Evolutionary conservation across 2,113 vertebrate genomes (phyloP), one percentile per base, ranked within the genome.

Genomic region (Eubucco bourcierii): DNA sequence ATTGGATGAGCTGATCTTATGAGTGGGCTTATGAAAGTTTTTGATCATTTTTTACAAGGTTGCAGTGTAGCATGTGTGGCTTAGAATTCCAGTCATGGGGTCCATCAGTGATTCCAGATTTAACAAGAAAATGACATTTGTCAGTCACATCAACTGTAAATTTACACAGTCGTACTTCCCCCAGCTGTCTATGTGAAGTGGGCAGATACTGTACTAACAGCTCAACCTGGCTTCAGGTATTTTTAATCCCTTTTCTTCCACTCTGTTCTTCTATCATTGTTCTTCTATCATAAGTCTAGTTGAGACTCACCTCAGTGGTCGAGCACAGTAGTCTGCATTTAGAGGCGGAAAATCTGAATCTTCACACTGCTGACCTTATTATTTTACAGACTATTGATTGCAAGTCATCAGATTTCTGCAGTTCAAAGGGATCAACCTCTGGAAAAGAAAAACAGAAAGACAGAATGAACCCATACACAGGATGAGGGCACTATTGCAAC

Each of bases 341-440:
- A 94, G 80, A 97, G 83, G 72, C 90, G 15, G 95, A 91, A 96
- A 95, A 96, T 92, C 96, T 85, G 95, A 95, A 96, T 96, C 92
- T 94, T 96, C 12, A 0, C 92, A 89, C 46, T 84, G 72, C 90
- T 95, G 87, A 95, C 86, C 95, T 94, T 87, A 90, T 71, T 94
- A 92, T 95, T 98, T 97, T 84, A 85, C 90, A 87, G 79, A 83
- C 93, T 96, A 96, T 97, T 95, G 95, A 97, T 94, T 96, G 60
- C 46, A 73, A 94, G 84, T 91, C 93, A 80, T 95, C 93, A 70
- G 81, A 89, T 94, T 94, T 94, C 87, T 84, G 63, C 88, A 83
- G 88, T 75, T 95, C 94, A 82, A 85, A 77, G 71, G 83, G 72
- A 93, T 91, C 93, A 86, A 28, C 21, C 87, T 96, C 88, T 78